Evolutionary conservation across 2,113 vertebrate genomes (phyloP), one percentile per base, ranked within the genome.

Genomic region (Arvicanthis niloticus): DNA sequence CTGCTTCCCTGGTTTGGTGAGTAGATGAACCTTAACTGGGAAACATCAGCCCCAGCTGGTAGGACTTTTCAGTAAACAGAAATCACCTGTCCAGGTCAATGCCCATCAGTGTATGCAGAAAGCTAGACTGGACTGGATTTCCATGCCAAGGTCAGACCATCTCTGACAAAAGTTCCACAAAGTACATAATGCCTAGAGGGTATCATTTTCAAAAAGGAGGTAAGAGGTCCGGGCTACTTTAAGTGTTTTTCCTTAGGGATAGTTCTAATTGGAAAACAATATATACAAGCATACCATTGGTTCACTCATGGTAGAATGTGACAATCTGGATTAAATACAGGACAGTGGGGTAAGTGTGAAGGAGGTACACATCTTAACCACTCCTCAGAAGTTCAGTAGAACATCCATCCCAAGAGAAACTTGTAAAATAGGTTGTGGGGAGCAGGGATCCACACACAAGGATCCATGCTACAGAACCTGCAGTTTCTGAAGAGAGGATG

Each of bases 361-460:
- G 10, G 10, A 67, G 37, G 34, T 0, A 10, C 7, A 34, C 37
- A 8, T 16, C 68, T 67, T 51, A 37, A 48, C 21, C 11, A 12
- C 21, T 65, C 48, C 77, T 34, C 67, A 45, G 1, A 48, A 78
- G 42, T 1, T 4, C 26, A 29, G 16, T 34, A 13, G 21, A 75
- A 56, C 48, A 86, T 12, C 37, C 37, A 67, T 48, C 42, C 24
- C 21, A 15, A 90, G 80, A 21, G 77, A n/a, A 37, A n/a, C 48
- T 19, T 12, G 3, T 15, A 22, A n/a, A 5, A 10, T 0, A 68
- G 95, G 40, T 37, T 0, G n/a, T 5, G 4, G 77, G 60, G 37
- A 73, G 93, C 76, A 92, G 45, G 70, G 60, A 53, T 40, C 86
- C 84, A 89, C 93, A 82, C 34, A 17, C 60, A 70, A 56, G 67